Percentiles rank a stretch among this genome's conserved stretches.
phyloP scores from a whole-genome alignment of 2,888 invertebrate species.

The Pristionchus exspectatus region DNA sequence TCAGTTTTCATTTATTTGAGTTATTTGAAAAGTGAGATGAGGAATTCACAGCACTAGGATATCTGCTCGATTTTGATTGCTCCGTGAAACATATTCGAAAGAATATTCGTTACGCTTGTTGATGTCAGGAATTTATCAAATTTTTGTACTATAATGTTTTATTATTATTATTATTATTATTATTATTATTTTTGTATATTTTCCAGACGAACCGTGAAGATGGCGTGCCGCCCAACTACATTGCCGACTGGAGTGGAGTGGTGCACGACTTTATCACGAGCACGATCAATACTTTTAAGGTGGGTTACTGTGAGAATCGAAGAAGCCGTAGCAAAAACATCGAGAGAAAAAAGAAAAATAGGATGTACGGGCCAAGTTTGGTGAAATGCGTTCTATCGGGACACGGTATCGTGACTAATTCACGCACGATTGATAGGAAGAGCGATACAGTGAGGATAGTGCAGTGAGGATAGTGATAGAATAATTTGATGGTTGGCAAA shows the following conservation, averaged over 20 bases:
- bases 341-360: too few species aligned
- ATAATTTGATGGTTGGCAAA: neutral
- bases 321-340: too few species aligned
- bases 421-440: too few species aligned
- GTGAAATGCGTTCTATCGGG: too few species aligned
- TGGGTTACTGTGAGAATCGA: neutral
- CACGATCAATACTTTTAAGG: neutral
- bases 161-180: neutral
- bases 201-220: neutral
- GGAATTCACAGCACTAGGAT: too few species aligned
- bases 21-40: neutral
- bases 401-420: too few species aligned
- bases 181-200: neutral
- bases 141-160: neutral
- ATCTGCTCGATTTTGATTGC: too few species aligned
- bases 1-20: neutral
- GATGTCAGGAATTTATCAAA: neutral
- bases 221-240: neutral
- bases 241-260: neutral
- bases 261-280: neutral
- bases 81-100: too few species aligned
- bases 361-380: too few species aligned
- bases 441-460: too few species aligned
- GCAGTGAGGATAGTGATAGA: neutral
- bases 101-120: too few species aligned